Conservation (phyloP, 2,888 invertebrate species). For the Nowickia ferox region DNA sequence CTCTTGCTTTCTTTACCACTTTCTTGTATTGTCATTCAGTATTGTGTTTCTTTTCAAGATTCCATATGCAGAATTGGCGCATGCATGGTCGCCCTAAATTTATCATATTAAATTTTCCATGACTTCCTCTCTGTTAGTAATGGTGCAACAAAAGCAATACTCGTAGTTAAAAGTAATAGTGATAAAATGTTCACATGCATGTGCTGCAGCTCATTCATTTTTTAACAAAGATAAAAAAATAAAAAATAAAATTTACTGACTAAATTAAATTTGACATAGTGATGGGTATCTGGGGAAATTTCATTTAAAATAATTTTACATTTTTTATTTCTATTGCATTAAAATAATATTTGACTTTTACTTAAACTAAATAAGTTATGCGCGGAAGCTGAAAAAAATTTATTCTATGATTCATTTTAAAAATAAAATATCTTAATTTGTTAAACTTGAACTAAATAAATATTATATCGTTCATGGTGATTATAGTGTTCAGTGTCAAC, state of each 20-base stretch:
- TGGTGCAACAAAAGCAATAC: slow-evolving; percentile 1
- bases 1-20: too few species aligned
- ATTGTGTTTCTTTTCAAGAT: background rate
- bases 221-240: background rate
- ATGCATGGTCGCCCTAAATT: slow-evolving; percentile 29
- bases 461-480: too few species aligned
- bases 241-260: slow-evolving; percentile 55
- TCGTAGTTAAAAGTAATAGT: slow-evolving; percentile 21
- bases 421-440: background rate
- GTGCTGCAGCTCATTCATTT: slow-evolving; percentile 16
- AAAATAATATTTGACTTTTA: background rate
- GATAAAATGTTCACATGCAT: slow-evolving; percentile 42
- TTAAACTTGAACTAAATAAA: too few species aligned
- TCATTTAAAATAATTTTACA: slow-evolving; percentile 31
- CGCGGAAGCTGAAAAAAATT: slow-evolving; percentile 3
- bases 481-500: too few species aligned
- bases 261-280: slow-evolving; percentile 61
- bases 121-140: slow-evolving; percentile 25
- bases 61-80: background rate
- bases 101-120: slow-evolving; percentile 15
- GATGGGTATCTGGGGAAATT: slow-evolving; percentile 60
- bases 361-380: background rate
- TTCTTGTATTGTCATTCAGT: background rate
- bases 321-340: background rate
- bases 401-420: background rate